Conservation (phyloP, 1,140 invertebrate genomes). For the Drosophila navojoa region DNA sequence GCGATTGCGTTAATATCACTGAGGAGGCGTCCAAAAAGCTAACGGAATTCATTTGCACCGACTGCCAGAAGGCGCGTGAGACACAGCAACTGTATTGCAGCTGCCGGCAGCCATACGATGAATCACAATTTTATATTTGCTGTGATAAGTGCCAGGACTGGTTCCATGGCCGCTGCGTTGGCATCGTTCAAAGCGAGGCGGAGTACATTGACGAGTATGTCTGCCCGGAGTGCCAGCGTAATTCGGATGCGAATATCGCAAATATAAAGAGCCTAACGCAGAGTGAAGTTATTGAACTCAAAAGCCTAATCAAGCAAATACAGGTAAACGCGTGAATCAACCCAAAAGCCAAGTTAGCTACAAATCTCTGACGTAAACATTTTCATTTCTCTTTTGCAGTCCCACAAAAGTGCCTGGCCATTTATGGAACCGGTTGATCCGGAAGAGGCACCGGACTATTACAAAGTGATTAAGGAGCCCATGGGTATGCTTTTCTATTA, state of each 20-base stretch:
- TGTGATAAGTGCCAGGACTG: conserved; percentile 99
- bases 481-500: conserved; percentile 90
- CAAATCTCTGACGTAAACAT: not conserved
- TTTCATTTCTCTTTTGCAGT: conserved; percentile 83
- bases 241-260: conserved; percentile 93
- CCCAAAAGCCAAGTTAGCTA: not conserved
- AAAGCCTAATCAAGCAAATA: conserved; percentile 94
- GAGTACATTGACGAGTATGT: conserved; percentile 98
- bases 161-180: conserved; percentile 99
- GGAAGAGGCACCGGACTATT: conserved; percentile 97
- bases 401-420: conserved; percentile 97
- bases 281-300: conserved; percentile 93
- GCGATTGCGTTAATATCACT: conserved; percentile 97
- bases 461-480: conserved; percentile 98
- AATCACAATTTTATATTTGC: conserved; percentile 99
- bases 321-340: conserved; percentile 86
- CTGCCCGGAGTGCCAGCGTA: conserved; percentile 96
- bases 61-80: conserved; percentile 93
- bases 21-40: conserved; percentile 96
- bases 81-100: conserved; percentile 97
- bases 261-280: conserved; percentile 94
- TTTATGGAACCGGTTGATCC: conserved; percentile 98
- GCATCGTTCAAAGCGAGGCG: conserved; percentile 96
- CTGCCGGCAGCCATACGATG: conserved; percentile 98
- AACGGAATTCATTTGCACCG: conserved; percentile 94